Percentiles rank a stretch among this genome's conserved stretches.
Conservation (phyloP, 2,888 invertebrate genomes). For the Cyaniris semiargus region DNA sequence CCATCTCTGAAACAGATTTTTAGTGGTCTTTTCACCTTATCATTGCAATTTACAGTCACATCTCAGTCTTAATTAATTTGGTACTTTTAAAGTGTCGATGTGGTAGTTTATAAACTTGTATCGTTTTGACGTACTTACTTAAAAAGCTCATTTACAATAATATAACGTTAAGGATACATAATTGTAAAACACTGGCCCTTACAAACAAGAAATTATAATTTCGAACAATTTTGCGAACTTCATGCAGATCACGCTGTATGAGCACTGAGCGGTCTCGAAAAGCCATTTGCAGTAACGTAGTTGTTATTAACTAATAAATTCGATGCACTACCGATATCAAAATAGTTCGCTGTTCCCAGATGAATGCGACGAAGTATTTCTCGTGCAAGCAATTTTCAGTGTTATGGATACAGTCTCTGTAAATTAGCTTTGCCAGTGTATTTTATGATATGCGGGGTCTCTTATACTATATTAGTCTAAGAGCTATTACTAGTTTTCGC, state of each 20-base stretch:
- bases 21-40: too few relatives aligned
- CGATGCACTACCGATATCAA: slow-evolving; percentile 23
- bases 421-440: slow-evolving; percentile 29
- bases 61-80: too few relatives aligned
- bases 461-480: slow-evolving; percentile 22
- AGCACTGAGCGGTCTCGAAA: background rate
- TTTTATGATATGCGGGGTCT: slow-evolving; percentile 19
- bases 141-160: background rate
- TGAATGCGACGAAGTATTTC: slow-evolving; percentile 20
- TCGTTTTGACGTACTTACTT: too few relatives aligned
- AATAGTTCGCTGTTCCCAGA: slow-evolving; percentile 24
- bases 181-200: background rate
- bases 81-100: too few relatives aligned
- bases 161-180: background rate
- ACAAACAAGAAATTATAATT: background rate
- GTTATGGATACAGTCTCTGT: slow-evolving; percentile 27
- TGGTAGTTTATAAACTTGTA: too few relatives aligned
- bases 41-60: too few relatives aligned
- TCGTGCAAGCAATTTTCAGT: slow-evolving; percentile 24
- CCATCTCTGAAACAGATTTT: too few relatives aligned
- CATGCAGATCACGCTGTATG: background rate
- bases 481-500: slow-evolving; percentile 5
- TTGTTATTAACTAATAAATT: slow-evolving; percentile 20
- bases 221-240: background rate
- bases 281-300: slow-evolving; percentile 1